Base-by-base conservation (phyloP, 1,140 invertebrate genomes). In the Hycleus cichorii region DNA sequence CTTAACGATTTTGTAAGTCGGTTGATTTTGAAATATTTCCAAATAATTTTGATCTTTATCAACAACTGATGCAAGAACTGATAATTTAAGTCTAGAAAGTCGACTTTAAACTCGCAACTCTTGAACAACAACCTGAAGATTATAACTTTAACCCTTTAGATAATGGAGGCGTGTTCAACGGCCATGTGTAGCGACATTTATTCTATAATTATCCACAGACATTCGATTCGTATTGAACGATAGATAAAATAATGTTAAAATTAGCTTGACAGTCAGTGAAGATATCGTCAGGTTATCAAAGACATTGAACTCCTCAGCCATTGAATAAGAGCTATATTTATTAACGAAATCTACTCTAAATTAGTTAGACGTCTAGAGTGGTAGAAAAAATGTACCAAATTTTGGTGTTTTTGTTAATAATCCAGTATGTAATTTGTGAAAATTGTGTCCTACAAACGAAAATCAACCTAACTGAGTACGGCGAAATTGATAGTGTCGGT, bases 401-500 rank as follows among this genome's bases (percentile, higher is more conserved):
- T 44, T 45, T 53, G 38, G 12, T 45, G 8, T 46, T 53, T 4
- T 32, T 45, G 18, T 3, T 32, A 45, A 27, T 10, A 42, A 6
- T 43, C 39, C n/a, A 46, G 4, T 53, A 44, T 38, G 58, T 59
- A 27, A 11, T 39, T 8, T 32, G 47, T 49, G 52, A 60, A 59
- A 53, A 47, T 45, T 60, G 58, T 51, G 58, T 25, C 32, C 40
- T 26, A 10, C 53, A 49, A 9, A 9, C 27, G 2, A 55, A 57
- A 5, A 11, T 61, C n/a, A 57, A 56, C 10, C 38, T 61, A 7
- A 54, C 49, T 48, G 59, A 62, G 47, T 55, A 46, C 27, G 39
- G 43, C 9, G 12, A 50, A 4, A 47, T 64, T 2, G 50, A 62
- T 39, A 57, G 62, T 47, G 55, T 42, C 24, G 42, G 46, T 26